Conservation (phyloP, 2,113 vertebrate species). For the Tetrax tetrax region DNA sequence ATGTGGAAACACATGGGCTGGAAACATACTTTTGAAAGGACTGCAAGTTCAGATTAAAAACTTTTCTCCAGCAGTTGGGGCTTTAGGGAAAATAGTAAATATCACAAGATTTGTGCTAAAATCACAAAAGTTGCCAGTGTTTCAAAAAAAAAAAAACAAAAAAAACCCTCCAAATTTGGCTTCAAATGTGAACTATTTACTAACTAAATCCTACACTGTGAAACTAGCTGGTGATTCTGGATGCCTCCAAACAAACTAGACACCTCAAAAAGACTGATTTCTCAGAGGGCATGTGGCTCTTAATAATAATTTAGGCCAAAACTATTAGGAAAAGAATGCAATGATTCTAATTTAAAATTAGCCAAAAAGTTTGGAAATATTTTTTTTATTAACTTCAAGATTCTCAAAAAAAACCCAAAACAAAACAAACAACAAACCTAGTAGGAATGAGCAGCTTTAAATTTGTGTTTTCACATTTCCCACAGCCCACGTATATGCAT, state of each 20-base stretch:
- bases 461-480: background rate
- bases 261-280: constrained; percentile 17
- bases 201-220: background rate
- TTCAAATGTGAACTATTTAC: background rate
- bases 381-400: background rate
- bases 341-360: background rate
- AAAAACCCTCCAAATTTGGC: background rate
- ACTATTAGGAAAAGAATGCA: background rate
- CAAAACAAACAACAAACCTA: background rate
- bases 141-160: background rate
- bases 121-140: background rate
- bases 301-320: background rate
- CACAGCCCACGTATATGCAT: fast-evolving
- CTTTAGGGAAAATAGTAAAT: constrained; percentile 12
- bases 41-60: background rate
- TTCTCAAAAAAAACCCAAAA: background rate
- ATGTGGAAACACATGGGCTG: background rate
- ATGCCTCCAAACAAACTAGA: background rate
- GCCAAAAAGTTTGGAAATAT: background rate
- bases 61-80: background rate
- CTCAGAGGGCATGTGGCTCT: background rate
- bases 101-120: background rate
- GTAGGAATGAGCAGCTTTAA: background rate
- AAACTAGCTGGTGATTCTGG: background rate
- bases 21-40: background rate